phyloP scores from a whole-genome alignment of 2,113 vertebrate genomes.

The Plecotus auritus region DNA sequence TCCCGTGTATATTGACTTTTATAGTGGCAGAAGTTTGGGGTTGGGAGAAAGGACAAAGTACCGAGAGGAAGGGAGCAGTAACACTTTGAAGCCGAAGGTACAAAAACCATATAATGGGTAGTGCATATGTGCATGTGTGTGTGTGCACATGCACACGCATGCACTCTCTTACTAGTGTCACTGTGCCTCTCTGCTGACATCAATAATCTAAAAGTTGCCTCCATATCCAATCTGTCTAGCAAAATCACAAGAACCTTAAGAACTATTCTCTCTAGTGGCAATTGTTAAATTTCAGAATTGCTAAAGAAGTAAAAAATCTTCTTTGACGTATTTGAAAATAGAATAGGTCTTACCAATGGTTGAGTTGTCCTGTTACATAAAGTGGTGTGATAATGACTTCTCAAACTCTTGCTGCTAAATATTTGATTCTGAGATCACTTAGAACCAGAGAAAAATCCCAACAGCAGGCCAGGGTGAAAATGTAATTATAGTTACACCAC shows the following conservation, averaged over 20 bases:
- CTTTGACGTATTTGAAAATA: not conserved
- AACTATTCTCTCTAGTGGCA: not conserved
- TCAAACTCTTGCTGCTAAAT: not conserved
- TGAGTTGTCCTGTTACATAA: not conserved
- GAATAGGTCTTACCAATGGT: not conserved
- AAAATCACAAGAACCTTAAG: not conserved
- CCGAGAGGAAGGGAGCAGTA: not conserved
- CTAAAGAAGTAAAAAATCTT: not conserved
- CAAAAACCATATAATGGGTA: not conserved
- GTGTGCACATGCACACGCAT: not conserved
- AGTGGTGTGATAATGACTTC: not conserved
- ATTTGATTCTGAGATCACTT: constrained; percentile 20
- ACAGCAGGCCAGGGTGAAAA: not conserved
- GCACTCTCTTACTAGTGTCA: not conserved
- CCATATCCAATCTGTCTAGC: not conserved
- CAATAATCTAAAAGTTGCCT: not conserved
- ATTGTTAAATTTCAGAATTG: not conserved
- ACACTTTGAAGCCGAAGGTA: not conserved
- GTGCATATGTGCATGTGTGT: too few relatives aligned
- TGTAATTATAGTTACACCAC: not conserved
- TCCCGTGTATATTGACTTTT: not conserved
- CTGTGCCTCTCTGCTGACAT: not conserved
- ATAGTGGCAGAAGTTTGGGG: not conserved
- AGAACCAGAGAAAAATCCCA: constrained; percentile 34
- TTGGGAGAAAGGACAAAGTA: not conserved